Evolutionary conservation across 2,797 vertebrate genomes (phyloP).

Genomic region (Halcyon chelicuti): DNA sequence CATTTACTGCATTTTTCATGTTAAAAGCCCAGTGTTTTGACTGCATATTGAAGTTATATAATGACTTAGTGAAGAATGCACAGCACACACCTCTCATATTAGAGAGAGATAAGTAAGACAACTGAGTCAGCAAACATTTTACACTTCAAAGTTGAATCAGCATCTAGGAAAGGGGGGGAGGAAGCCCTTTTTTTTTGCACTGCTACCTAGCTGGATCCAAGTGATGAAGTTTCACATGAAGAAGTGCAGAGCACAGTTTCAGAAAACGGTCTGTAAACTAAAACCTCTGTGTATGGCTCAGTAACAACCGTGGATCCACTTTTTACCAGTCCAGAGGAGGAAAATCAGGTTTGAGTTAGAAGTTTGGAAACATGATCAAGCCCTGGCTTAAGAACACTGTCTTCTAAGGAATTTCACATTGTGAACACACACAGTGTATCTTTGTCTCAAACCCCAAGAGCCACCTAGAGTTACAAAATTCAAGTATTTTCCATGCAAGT

Average conservation of each 20-base stretch:
- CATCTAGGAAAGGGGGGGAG: fast-evolving
- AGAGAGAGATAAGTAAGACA: background rate
- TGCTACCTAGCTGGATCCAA: background rate
- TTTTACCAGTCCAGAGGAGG: background rate
- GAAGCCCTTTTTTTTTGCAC: background rate
- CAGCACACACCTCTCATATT: background rate
- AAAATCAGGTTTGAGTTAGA: constrained; percentile 9
- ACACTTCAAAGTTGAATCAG: background rate
- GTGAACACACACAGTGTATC: background rate
- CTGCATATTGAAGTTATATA: background rate
- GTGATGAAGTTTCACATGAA: background rate
- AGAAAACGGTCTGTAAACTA: background rate
- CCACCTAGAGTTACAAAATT: constrained; percentile 3
- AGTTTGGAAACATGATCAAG: background rate
- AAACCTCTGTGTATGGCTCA: background rate
- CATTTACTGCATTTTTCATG: background rate
- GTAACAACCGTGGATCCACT: background rate
- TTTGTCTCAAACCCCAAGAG: constrained; percentile 19
- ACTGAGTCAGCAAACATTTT: background rate
- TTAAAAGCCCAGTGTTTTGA: background rate
- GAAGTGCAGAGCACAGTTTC: background rate
- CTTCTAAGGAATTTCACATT: constrained; percentile 5
- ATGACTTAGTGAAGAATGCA: background rate
- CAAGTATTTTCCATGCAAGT: background rate
- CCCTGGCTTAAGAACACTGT: background rate